These are phyloP conservation scores for Rattus rattus DNA, from an alignment of 2,113 vertebrate genomes.

Conservation along the genomic window DNA sequence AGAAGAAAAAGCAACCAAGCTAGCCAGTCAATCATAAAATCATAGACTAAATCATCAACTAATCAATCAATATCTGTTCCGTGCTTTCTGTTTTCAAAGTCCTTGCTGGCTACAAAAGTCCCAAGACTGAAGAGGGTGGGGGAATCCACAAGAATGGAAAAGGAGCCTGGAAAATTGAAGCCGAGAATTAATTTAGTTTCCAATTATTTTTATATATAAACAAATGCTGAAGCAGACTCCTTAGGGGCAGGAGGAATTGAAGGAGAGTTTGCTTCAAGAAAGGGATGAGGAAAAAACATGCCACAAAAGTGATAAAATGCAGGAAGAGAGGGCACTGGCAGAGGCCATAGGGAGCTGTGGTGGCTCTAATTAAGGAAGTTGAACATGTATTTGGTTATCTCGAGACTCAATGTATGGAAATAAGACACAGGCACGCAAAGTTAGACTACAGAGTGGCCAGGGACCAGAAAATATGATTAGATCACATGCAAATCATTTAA, in stretches of 20 bases:
- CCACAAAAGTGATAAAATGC: slow-evolving; percentile 59
- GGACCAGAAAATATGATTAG: slow-evolving; percentile 77
- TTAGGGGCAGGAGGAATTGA: slow-evolving; percentile 58
- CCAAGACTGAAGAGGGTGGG: slow-evolving; percentile 12
- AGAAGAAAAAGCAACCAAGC: neutral
- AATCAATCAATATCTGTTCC: slow-evolving; percentile 29
- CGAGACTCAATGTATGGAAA: slow-evolving; percentile 78
- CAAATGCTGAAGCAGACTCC: slow-evolving; percentile 80
- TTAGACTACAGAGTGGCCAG: slow-evolving; percentile 64
- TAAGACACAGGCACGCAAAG: slow-evolving; percentile 74
- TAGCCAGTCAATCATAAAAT: slow-evolving; percentile 62
- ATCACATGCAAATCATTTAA: slow-evolving; percentile 73
- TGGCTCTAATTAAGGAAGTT: slow-evolving; percentile 83
- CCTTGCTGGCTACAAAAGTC: slow-evolving; percentile 25
- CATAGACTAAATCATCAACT: slow-evolving; percentile 48
- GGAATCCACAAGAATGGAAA: slow-evolving; percentile 74
- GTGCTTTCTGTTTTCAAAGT: slow-evolving; percentile 48
- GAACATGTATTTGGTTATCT: slow-evolving; percentile 82
- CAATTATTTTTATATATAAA: slow-evolving; percentile 80
- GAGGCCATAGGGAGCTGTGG: slow-evolving; percentile 71
- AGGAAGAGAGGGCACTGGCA: slow-evolving; percentile 52
- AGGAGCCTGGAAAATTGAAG: slow-evolving; percentile 79
- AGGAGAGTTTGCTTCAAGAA: slow-evolving; percentile 22
- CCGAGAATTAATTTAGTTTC: slow-evolving; percentile 81
- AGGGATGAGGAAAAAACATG: slow-evolving; percentile 26